Conservation (phyloP, 2,888 invertebrate species). For the Drosophila prolongata region DNA sequence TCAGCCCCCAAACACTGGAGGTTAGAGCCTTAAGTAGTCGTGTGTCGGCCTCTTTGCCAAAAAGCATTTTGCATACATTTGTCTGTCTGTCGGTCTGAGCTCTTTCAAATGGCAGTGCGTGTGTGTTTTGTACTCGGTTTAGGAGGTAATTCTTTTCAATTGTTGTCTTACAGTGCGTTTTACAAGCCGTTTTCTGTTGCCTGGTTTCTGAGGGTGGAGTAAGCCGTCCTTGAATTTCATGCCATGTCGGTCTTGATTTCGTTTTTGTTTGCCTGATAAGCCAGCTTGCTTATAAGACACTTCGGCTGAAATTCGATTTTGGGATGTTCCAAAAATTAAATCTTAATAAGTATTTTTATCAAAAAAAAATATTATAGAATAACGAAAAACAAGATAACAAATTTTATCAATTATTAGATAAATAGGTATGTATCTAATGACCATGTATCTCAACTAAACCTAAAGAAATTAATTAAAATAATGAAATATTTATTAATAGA, state of each 20-base stretch:
- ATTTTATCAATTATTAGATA: too few relatives aligned
- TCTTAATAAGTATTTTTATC: too few relatives aligned
- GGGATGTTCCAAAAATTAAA: too few relatives aligned
- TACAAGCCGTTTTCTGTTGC: constrained; percentile 60
- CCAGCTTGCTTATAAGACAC: neutral
- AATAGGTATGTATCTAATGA: too few relatives aligned
- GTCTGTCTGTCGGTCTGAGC: constrained; percentile 33
- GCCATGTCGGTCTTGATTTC: constrained; percentile 1
- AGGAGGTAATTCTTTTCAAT: constrained; percentile 72
- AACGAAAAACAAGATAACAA: too few relatives aligned
- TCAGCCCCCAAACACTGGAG: neutral
- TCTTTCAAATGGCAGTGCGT: constrained; percentile 7
- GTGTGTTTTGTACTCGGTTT: constrained; percentile 29
- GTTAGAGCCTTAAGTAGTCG: constrained; percentile 39
- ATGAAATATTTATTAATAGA: too few relatives aligned
- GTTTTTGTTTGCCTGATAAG: constrained; percentile 23
- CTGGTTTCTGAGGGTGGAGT: constrained; percentile 11
- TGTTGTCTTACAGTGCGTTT: constrained; percentile 66
- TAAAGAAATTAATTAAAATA: too few relatives aligned
- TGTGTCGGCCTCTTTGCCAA: constrained; percentile 43
- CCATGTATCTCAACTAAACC: too few relatives aligned
- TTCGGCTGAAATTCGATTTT: too few relatives aligned
- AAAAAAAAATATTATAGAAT: too few relatives aligned
- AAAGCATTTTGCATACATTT: constrained; percentile 65
- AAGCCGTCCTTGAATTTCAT: constrained; percentile 3